Conservation (phyloP, 2,797 vertebrate genomes). For the Esox lucius region DNA sequence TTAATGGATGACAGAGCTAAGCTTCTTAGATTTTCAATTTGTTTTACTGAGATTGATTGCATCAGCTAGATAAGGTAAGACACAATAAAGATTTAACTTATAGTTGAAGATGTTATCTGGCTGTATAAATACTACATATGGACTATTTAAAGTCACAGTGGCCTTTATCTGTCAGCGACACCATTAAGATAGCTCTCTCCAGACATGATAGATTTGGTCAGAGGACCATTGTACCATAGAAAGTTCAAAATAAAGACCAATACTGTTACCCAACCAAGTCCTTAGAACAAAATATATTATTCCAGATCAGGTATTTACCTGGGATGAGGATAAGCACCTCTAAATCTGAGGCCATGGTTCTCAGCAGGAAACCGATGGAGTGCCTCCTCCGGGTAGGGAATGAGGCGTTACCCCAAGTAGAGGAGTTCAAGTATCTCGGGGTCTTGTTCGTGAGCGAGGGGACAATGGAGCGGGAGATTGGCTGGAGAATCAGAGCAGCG, state of each 20-base stretch:
- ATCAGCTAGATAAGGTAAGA: constrained; percentile 55
- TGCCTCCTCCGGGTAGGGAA: no score
- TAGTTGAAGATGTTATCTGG: constrained; percentile 59
- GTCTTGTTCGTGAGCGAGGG: no score
- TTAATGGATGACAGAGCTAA: not conserved
- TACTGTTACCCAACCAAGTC: constrained; percentile 2
- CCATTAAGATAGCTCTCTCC: constrained; percentile 67
- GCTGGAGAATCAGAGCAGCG: no score
- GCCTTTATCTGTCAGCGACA: constrained; percentile 58
- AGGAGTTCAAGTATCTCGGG: no score
- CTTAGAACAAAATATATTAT: no score
- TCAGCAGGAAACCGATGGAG: no score
- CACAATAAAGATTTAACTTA: constrained; percentile 38
- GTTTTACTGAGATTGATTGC: constrained; percentile 64
- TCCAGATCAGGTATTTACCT: no score
- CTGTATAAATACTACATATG: constrained; percentile 24
- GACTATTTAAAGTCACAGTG: constrained; percentile 14
- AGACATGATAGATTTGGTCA: constrained; percentile 49
- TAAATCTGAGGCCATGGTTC: no score
- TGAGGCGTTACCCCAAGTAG: no score
- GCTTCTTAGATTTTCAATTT: constrained; percentile 40
- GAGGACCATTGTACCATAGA: constrained; percentile 18
- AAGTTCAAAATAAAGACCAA: constrained; percentile 43
- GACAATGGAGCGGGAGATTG: no score
- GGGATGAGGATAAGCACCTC: no score